Evolutionary conservation across 2,113 vertebrate species (phyloP).

Genomic region (Osmerus mordax): DNA sequence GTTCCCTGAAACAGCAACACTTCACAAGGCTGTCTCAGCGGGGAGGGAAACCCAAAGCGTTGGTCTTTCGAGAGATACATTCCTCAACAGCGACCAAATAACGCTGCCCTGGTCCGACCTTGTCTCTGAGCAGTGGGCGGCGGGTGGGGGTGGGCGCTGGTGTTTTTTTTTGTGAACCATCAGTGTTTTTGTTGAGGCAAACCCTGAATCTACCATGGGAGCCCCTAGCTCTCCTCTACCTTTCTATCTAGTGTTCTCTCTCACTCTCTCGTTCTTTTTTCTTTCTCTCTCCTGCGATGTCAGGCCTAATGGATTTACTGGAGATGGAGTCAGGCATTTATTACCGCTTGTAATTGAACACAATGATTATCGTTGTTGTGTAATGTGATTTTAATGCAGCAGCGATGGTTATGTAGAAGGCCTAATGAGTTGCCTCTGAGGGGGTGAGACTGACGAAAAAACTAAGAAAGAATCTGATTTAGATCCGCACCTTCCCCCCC

Average conservation of each 20-base stretch:
- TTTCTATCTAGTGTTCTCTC: slow-evolving; percentile 5
- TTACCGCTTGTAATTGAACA: slow-evolving; percentile 80
- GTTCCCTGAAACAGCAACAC: too few species aligned
- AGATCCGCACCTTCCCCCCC: slow-evolving; percentile 37
- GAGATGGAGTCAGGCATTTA: slow-evolving; percentile 75
- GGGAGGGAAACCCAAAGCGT: too few species aligned
- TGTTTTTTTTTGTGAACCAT: too few species aligned
- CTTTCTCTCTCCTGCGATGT: slow-evolving; percentile 49
- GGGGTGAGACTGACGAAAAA: slow-evolving; percentile 60
- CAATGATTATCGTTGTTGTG: slow-evolving; percentile 81
- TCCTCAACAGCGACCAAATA: too few species aligned
- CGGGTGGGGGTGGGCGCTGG: too few species aligned
- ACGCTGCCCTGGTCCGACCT: too few species aligned
- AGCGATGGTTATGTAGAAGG: slow-evolving; percentile 78
- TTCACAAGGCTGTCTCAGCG: too few species aligned
- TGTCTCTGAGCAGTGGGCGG: too few species aligned
- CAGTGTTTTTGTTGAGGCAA: too few species aligned
- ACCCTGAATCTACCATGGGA: too few species aligned
- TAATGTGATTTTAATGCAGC: slow-evolving; percentile 83
- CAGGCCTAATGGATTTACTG: slow-evolving; percentile 76
- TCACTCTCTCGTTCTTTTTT: slow-evolving; percentile 49
- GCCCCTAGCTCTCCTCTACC: too few species aligned
- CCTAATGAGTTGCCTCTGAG: slow-evolving; percentile 76
- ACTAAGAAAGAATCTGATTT: slow-evolving; percentile 53
- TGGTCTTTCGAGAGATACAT: too few species aligned